phyloP scores from a whole-genome alignment of 2,797 vertebrate species.

The Hemibagrus guttatus region DNA sequence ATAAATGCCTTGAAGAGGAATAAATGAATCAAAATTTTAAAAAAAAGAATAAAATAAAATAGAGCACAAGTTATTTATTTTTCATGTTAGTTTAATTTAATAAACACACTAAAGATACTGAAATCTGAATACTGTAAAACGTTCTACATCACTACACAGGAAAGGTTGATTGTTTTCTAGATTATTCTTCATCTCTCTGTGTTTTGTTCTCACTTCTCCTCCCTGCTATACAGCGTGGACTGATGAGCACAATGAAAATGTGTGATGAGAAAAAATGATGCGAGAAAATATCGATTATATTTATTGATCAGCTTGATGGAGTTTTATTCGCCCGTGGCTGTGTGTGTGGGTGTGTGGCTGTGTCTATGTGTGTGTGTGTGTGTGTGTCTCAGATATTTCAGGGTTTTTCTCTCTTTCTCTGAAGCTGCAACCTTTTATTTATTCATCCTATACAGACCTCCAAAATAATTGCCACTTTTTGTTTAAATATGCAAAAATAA shows the following conservation, averaged over 20 bases:
- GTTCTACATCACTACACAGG: background rate
- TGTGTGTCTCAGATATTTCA: background rate
- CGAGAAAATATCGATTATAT: background rate
- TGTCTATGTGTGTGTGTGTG: no score
- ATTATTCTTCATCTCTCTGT: background rate
- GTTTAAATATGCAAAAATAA: background rate
- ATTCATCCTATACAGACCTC: background rate
- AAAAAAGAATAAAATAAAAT: background rate
- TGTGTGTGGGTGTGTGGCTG: background rate
- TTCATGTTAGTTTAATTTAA: background rate
- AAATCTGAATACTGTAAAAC: background rate
- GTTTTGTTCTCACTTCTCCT: background rate
- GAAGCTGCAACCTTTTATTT: background rate
- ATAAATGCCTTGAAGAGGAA: background rate
- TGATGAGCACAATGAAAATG: background rate
- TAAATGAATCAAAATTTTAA: background rate
- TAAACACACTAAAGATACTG: background rate
- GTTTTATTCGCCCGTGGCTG: conserved; percentile 8
- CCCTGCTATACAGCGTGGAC: background rate
- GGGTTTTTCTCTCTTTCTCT: background rate
- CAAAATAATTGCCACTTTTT: background rate
- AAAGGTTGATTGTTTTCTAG: background rate
- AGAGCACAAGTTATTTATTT: background rate
- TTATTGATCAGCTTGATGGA: conserved; percentile 13
- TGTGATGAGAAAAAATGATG: background rate